These are phyloP conservation scores for Diarsia dahlii DNA, from an alignment of 2,888 invertebrate species.

Conservation along the genomic window DNA sequence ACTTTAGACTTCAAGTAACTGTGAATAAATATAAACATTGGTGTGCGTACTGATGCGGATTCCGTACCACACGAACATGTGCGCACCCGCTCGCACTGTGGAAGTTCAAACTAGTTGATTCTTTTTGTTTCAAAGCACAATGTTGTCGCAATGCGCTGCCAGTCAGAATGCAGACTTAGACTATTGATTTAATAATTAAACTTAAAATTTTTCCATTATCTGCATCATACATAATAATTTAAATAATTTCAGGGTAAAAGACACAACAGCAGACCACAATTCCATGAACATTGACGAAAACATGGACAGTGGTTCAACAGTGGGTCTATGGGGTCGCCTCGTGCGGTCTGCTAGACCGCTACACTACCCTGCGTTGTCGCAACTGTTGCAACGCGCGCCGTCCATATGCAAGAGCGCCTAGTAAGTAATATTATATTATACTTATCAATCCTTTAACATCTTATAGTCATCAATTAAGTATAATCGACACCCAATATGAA, in stretches of 20 bases:
- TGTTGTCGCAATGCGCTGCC: neutral
- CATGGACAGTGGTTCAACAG: slow-evolving; percentile 86
- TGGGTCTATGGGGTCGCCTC: slow-evolving; percentile 86
- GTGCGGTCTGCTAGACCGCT: slow-evolving; percentile 93
- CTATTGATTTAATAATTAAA: neutral
- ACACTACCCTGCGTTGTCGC: slow-evolving; percentile 92
- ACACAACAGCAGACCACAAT: slow-evolving; percentile 74
- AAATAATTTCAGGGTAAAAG: slow-evolving; percentile 81
- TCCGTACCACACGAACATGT: neutral
- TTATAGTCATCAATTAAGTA: too few relatives aligned
- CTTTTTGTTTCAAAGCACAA: neutral
- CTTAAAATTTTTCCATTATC: too few relatives aligned
- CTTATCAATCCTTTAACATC: too few relatives aligned
- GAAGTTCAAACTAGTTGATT: neutral
- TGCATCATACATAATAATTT: neutral
- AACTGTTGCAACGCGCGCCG: slow-evolving; percentile 92
- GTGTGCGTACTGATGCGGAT: neutral
- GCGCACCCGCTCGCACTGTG: neutral
- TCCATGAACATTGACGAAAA: slow-evolving; percentile 80
- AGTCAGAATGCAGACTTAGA: neutral
- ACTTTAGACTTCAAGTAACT: neutral
- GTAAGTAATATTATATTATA: slow-evolving; percentile 84
- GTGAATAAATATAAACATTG: neutral
- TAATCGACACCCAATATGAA: too few relatives aligned
- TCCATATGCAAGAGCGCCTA: slow-evolving; percentile 93